Percentiles rank a stretch among this genome's conserved stretches.
Evolutionary conservation across 2,888 invertebrate genomes (phyloP).

Genomic region (Troides aeacus): DNA sequence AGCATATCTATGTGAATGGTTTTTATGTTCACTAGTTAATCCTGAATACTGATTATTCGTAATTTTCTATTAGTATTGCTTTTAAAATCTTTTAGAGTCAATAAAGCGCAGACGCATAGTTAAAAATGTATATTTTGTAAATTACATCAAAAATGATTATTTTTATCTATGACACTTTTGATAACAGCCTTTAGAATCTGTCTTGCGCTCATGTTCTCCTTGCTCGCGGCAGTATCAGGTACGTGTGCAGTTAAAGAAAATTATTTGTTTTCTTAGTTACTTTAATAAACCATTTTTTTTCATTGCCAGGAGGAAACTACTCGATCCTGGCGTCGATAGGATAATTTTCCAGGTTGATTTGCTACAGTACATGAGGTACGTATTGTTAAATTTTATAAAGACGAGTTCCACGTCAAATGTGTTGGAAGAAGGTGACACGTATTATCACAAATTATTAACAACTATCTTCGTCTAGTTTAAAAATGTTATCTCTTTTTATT

Average conservation of each 20-base stretch:
- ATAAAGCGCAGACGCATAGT: no score
- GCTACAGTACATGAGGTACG: conserved; percentile 77
- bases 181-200: conserved; percentile 19
- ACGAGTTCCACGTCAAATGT: conserved; percentile 79
- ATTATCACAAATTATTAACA: conserved; percentile 67
- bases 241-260: conserved; percentile 54
- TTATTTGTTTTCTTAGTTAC: conserved; percentile 46
- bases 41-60: no score
- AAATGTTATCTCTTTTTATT: conserved; percentile 29
- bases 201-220: conserved; percentile 54
- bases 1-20: no score
- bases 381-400: conserved; percentile 56
- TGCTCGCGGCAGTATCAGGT: conserved; percentile 73
- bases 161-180: conserved; percentile 19
- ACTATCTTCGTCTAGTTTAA: conserved; percentile 21
- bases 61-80: no score
- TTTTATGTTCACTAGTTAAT: no score
- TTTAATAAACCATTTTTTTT: conserved; percentile 44
- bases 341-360: conserved; percentile 70
- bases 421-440: conserved; percentile 78
- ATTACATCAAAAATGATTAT: neutral
- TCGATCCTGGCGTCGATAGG: conserved; percentile 71
- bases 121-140: no score
- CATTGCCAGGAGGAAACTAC: conserved; percentile 59
- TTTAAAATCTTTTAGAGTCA: no score